A percentile compares a stretch with the other conserved stretches of the same genome.
Evolutionary conservation across 2,113 vertebrate genomes (phyloP).

Genomic region (Sitta europaea): DNA sequence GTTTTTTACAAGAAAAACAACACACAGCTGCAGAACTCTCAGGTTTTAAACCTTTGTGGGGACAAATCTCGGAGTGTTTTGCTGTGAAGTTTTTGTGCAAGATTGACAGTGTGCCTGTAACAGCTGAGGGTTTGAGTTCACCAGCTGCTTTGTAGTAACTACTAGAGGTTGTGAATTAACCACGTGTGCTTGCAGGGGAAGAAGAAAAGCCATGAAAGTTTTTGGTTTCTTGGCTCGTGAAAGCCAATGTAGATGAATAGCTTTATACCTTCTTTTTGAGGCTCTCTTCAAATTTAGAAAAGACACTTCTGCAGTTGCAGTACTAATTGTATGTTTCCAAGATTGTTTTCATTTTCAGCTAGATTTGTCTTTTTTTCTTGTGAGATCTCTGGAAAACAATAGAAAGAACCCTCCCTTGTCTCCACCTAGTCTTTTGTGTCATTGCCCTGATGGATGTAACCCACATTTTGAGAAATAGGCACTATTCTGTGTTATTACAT

Average conservation of each 20-base stretch:
- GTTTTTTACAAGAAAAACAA: background rate
- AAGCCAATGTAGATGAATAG: background rate
- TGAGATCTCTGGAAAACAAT: slow-evolving; percentile 6
- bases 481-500: slow-evolving; percentile 41
- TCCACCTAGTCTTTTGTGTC: slow-evolving; percentile 30
- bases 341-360: background rate
- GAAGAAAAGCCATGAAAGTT: background rate
- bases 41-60: background rate
- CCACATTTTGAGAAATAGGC: slow-evolving; percentile 44
- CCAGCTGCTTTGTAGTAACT: background rate
- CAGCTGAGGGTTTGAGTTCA: background rate
- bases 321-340: slow-evolving; percentile 4
- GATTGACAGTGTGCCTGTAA: background rate
- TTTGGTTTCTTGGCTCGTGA: background rate
- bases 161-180: background rate
- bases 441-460: slow-evolving; percentile 36
- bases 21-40: background rate
- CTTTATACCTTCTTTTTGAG: background rate
- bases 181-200: background rate
- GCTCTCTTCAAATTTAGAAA: background rate
- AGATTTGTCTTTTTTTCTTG: background rate
- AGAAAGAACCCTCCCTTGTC: slow-evolving; percentile 4
- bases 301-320: background rate
- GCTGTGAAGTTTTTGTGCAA: background rate
- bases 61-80: background rate